Conservation (phyloP, 2,113 vertebrate genomes). For the Triplophysa dalaica region DNA sequence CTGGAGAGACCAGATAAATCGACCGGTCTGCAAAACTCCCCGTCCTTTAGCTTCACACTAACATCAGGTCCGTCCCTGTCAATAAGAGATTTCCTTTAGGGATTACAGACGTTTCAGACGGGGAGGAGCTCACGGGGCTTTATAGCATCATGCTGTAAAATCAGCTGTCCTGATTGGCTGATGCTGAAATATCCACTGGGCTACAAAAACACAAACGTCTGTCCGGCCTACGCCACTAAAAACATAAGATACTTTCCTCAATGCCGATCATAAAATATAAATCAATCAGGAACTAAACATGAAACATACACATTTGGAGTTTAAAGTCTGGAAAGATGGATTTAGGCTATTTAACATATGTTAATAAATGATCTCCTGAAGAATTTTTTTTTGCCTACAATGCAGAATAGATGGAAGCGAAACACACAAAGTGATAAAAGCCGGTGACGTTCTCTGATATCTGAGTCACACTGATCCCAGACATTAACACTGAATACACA, state of each 20-base stretch:
- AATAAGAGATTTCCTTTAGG: slow-evolving; percentile 62
- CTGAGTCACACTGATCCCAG: slow-evolving; percentile 48
- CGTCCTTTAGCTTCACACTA: not conserved
- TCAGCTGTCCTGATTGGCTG: slow-evolving; percentile 54
- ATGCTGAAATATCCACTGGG: slow-evolving; percentile 13
- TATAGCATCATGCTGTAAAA: slow-evolving; percentile 57
- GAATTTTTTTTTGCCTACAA: too few relatives aligned
- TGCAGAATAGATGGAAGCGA: too few relatives aligned
- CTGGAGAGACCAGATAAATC: slow-evolving; percentile 5
- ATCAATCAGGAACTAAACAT: not conserved
- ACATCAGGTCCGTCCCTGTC: slow-evolving; percentile 15
- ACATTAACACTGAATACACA: slow-evolving; percentile 43
- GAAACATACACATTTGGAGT: too few relatives aligned
- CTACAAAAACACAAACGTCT: not conserved
- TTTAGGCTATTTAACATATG: too few relatives aligned
- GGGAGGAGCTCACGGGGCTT: slow-evolving; percentile 24
- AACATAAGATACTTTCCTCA: not conserved
- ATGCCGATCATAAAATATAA: not conserved
- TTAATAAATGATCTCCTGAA: too few relatives aligned
- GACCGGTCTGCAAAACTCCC: not conserved
- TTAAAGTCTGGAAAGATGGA: too few relatives aligned
- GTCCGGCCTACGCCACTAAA: not conserved
- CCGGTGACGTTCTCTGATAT: not conserved
- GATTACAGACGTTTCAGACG: slow-evolving; percentile 61
- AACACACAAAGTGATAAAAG: too few relatives aligned